phyloP scores from a whole-genome alignment of 2,113 vertebrate genomes.

The Platanista minor region DNA sequence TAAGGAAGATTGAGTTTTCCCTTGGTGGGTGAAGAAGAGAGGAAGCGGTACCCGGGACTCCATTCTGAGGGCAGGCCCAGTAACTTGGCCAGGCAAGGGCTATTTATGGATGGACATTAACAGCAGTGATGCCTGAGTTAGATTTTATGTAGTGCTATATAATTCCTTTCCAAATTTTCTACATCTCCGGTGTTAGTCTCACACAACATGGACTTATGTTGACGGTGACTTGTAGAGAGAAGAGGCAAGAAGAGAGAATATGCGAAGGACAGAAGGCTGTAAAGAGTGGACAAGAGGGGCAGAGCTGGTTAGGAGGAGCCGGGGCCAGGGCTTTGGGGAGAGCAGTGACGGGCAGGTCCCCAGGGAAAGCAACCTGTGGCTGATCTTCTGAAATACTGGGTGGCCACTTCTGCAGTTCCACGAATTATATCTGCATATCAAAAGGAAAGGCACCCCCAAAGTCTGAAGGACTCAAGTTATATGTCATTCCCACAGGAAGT shows the following conservation, averaged over 20 bases:
- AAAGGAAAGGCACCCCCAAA: background rate
- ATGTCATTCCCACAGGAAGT: background rate
- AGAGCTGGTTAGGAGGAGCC: background rate
- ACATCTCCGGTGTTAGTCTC: background rate
- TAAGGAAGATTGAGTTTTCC: background rate
- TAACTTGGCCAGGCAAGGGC: background rate
- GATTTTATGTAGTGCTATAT: background rate
- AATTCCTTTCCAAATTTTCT: background rate
- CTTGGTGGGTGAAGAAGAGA: background rate
- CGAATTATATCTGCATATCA: background rate
- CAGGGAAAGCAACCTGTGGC: background rate
- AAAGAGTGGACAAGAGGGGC: background rate
- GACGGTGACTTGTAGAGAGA: background rate
- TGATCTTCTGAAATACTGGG: background rate
- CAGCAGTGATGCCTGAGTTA: background rate
- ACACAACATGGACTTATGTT: accelerated
- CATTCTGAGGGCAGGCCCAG: background rate
- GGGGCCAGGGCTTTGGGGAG: background rate
- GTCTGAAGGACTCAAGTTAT: background rate
- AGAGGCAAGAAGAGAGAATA: background rate
- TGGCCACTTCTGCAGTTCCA: background rate
- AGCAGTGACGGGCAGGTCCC: background rate
- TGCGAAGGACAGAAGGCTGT: background rate
- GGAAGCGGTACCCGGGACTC: background rate
- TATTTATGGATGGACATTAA: background rate